A percentile compares a stretch with the other conserved stretches of the same genome.
These are phyloP conservation scores for Drosophila lacteicornis DNA, from an alignment of 1,140 invertebrate genomes.

Conservation along the genomic window DNA sequence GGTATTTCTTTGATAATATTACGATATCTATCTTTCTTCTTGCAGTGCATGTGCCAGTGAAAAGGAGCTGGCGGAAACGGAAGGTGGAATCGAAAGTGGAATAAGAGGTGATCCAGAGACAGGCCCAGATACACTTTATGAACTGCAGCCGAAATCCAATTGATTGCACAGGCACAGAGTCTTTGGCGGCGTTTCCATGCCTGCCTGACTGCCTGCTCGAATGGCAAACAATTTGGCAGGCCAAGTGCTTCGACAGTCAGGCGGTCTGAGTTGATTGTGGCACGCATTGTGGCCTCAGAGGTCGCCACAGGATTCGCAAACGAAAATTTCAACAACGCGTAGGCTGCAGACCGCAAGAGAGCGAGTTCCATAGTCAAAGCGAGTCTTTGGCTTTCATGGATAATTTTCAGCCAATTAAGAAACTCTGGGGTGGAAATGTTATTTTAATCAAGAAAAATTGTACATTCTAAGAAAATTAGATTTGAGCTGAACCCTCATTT, in stretches of 20 bases:
- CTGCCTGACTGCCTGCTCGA: slow-evolving; percentile 9
- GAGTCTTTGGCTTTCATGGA: slow-evolving; percentile 1
- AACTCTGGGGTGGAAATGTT: not conserved
- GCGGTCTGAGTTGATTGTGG: slow-evolving; percentile 43
- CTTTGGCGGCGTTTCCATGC: slow-evolving; percentile 10
- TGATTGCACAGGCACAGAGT: slow-evolving; percentile 38
- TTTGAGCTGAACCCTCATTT: not conserved
- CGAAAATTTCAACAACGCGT: slow-evolving; percentile 46
- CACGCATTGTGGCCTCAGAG: slow-evolving; percentile 48
- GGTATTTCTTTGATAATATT: no score
- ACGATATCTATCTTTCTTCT: not conserved
- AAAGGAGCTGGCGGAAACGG: slow-evolving; percentile 21
- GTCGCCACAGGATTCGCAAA: slow-evolving; percentile 42
- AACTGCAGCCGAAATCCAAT: slow-evolving; percentile 60
- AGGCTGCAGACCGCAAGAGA: slow-evolving; percentile 19
- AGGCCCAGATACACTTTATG: slow-evolving; percentile 48
- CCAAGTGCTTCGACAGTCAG: slow-evolving; percentile 36
- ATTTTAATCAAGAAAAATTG: not conserved
- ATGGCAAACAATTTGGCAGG: slow-evolving; percentile 54
- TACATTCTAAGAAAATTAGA: not conserved
- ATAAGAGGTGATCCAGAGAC: slow-evolving; percentile 19
- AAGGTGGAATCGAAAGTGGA: slow-evolving; percentile 3
- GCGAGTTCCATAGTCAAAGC: not conserved
- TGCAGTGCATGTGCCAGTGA: slow-evolving; percentile 27
- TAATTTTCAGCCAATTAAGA: slow-evolving; percentile 32